Evolutionary conservation across 2,113 vertebrate genomes (phyloP), one percentile per base, ranked within the genome.

Genomic region (Oreotrochilus melanogaster): DNA sequence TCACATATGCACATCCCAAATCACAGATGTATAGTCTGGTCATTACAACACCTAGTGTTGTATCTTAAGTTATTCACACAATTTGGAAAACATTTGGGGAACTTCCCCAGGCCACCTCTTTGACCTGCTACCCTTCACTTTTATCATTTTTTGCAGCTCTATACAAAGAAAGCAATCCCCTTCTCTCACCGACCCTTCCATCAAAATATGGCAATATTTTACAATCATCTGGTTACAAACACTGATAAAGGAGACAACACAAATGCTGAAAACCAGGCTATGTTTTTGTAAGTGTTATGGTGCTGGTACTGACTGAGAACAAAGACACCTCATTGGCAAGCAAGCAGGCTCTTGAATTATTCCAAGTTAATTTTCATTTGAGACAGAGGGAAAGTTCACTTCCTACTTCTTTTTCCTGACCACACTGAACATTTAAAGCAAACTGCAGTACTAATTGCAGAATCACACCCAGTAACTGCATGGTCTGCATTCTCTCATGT

Each of bases 341-440:
- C n/a, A 57, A 70, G 35, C 14, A 86, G 50, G 72, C 62, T 70
- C 60, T 30, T 84, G 21, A 88, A 90, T 73, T 57, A 23, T 88
- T 86, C 54, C 67, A 80, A 93, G 28, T 35, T 76, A 57, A 83
- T 86, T 94, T 88, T 95, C 71, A 83, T 50, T 70, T 83, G 37
- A 92, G 74, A 87, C 28, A 58, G 66, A 78, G 7, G 7, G 50
- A 87, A 91, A 86, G 72, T 37, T 93, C 56, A 78, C 35, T 85
- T 93, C 48, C 78, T 91, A 82, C n/a, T 94, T 75, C 35, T 89
- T 56, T 65, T 81, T 56, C 42, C 62, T 33, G 45, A 83, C 42
- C 5, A 2, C 15, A 23, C 45, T 47, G 27, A 86, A 88, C 45
- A 70, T 42, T 70, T 79, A 90, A 90, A 95, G 37, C 25, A 54